A percentile compares a stretch with the other conserved stretches of the same genome.
Conservation (phyloP, 2,888 invertebrate genomes). For the Lingula anatina region DNA sequence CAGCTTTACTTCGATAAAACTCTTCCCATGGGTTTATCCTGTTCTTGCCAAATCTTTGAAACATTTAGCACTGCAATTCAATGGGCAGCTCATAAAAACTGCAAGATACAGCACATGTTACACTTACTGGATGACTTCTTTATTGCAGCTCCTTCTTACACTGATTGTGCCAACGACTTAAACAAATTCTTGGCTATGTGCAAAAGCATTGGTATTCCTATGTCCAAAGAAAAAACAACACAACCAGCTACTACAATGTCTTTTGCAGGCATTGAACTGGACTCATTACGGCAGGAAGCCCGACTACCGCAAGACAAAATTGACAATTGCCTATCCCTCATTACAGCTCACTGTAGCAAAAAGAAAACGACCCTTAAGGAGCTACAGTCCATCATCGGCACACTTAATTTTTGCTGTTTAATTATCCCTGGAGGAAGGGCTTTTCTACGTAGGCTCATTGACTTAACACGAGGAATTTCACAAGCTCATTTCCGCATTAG, state of each 20-base stretch:
- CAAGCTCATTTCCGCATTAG: too few relatives aligned
- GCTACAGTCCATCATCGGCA: slow-evolving; percentile 1
- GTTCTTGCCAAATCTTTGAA: not conserved
- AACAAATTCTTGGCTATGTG: too few relatives aligned
- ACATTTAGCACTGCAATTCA: not conserved
- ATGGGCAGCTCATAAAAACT: not conserved
- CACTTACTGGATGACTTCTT: too few relatives aligned
- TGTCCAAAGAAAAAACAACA: slow-evolving; percentile 1
- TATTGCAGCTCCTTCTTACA: too few relatives aligned
- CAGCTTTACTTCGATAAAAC: not conserved
- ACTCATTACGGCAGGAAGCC: not conserved
- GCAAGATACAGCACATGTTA: too few relatives aligned
- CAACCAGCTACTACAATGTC: not conserved
- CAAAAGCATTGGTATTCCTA: too few relatives aligned
- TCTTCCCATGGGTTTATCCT: not conserved
- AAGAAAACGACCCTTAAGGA: not conserved
- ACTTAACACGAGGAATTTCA: not conserved
- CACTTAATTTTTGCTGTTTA: slow-evolving; percentile 3
- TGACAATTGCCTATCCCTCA: not conserved
- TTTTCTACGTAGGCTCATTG: slow-evolving; percentile 4
- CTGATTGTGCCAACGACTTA: too few relatives aligned
- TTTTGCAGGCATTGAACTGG: slow-evolving; percentile 2
- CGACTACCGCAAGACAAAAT: slow-evolving; percentile 2
- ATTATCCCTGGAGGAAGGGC: slow-evolving; percentile 1
- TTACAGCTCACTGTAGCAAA: not conserved